Percentiles rank a stretch among this genome's conserved stretches.
These are phyloP conservation scores for Cremastinae sp. DNA, from an alignment of 2,888 invertebrate genomes.

Conservation along the genomic window DNA sequence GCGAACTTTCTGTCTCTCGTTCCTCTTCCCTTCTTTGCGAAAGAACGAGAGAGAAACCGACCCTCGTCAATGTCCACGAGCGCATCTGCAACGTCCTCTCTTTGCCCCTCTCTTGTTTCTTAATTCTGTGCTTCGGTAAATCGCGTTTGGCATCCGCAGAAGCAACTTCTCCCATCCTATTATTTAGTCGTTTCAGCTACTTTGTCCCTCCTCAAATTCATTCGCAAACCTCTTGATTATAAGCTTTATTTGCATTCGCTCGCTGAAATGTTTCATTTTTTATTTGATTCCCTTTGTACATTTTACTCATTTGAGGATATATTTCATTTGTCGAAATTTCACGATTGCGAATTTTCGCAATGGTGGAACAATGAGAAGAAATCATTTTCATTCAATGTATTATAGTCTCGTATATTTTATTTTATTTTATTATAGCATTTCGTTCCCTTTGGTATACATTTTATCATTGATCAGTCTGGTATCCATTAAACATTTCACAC, in stretches of 20 bases:
- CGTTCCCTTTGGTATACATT: constrained; percentile 5
- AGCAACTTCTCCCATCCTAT: constrained; percentile 15
- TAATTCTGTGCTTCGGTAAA: constrained; percentile 45
- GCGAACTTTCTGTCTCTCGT: constrained; percentile 55
- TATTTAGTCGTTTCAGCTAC: constrained; percentile 7
- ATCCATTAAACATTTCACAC: constrained; percentile 34
- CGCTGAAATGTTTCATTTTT: no score
- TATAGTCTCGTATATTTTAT: background rate
- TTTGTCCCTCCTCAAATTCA: background rate
- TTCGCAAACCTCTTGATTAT: background rate
- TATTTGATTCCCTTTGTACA: no score
- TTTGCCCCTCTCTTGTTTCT: constrained; percentile 32
- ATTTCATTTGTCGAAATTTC: no score
- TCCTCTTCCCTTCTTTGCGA: constrained; percentile 15
- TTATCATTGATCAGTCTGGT: background rate
- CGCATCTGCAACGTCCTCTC: constrained; percentile 47
- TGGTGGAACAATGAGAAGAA: no score
- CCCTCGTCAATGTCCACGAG: constrained; percentile 59
- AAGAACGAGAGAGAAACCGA: constrained; percentile 44
- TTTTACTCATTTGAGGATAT: no score
- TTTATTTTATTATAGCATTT: background rate
- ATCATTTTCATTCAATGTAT: no score
- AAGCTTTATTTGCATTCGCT: background rate
- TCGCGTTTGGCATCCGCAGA: constrained; percentile 36
- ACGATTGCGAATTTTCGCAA: no score